Conservation (phyloP, 1,140 invertebrate genomes). For the Lordiphosa mommai region DNA sequence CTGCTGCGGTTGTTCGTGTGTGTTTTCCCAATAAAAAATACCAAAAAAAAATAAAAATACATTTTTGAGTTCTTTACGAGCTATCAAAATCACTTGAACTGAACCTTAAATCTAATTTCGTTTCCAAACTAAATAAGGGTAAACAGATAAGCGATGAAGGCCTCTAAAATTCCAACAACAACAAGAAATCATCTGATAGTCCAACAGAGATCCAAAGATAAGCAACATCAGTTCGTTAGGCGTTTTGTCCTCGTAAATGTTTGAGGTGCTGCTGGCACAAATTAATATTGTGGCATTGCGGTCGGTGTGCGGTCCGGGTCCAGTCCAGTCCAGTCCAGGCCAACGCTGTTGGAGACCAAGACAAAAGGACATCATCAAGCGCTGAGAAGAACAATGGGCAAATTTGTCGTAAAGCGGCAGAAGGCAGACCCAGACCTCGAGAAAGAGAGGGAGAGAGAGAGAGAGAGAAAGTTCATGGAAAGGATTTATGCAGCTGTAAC, state of each 20-base stretch:
- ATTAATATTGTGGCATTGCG: constrained; percentile 69
- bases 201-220: constrained; percentile 3
- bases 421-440: constrained; percentile 8
- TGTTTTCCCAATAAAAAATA: constrained; percentile 45
- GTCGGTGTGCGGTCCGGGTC: constrained; percentile 64
- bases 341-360: constrained; percentile 49
- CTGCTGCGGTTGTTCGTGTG: constrained; percentile 59
- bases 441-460: not conserved
- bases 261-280: constrained; percentile 67
- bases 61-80: constrained; percentile 74
- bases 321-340: constrained; percentile 34
- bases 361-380: constrained; percentile 71
- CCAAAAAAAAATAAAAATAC: constrained; percentile 10
- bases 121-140: constrained; percentile 66
- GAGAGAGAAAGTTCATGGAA: constrained; percentile 57
- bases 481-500: constrained; percentile 62
- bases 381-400: constrained; percentile 60
- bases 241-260: constrained; percentile 55
- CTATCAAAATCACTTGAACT: constrained; percentile 71
- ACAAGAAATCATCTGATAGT: constrained; percentile 6
- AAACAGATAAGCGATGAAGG: constrained; percentile 53
- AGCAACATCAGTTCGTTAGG: constrained; percentile 51
- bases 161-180: constrained; percentile 4
- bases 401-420: constrained; percentile 68
- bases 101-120: constrained; percentile 70